Evolutionary conservation across 2,797 vertebrate genomes (phyloP), one percentile per base, ranked within the genome.

Genomic region (Sparidentex hasta): DNA sequence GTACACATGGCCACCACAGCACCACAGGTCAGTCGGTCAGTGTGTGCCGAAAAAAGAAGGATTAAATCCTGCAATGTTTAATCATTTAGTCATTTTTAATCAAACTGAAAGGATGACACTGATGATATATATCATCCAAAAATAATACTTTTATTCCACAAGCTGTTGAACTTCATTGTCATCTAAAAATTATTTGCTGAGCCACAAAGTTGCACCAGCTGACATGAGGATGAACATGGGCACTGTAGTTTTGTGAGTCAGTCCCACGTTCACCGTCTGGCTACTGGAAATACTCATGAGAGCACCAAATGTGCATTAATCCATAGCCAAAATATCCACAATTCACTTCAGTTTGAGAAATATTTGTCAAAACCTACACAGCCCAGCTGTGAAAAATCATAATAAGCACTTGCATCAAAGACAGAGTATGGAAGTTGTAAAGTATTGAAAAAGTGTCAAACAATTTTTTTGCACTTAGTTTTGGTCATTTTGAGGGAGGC

Each of bases 21-120:
- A 0, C 33, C 64, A 20, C 20, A 20, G 47, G 48, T 50, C 48
- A 50, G 56, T 51, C 54, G 67, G 64, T 67, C 63, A 72, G 71
- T 74, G 2, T 52, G 27, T 18, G 7, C 12, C 55, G 2, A 23
- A 14, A 55, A 59, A 44, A 58, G 13, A 52, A n/a, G 46, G 20
- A 52, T 48, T 16, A 0, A 56, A 67, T 48, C 21, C 9, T 18
- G 2, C 21, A 23, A 33, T 8, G 3, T 52, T 47, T 6, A 14
- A 18, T 62, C 0, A 8, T 63, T n/a, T 11, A 33, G 7, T 9
- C 4, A 11, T 64, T 29, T 70, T 70, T 25, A 27, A 57, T 65
- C 41, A 2, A 11, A 20, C 43, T 2, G 11, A 16, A 44, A 46
- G 17, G 7, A 41, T 65, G 0, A 38, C 11, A 6, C 27, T 33